Evolutionary conservation across 35 echinoderm and acorn worm genomes (phyloP).

Genomic region (Nesometra sesokonis): DNA sequence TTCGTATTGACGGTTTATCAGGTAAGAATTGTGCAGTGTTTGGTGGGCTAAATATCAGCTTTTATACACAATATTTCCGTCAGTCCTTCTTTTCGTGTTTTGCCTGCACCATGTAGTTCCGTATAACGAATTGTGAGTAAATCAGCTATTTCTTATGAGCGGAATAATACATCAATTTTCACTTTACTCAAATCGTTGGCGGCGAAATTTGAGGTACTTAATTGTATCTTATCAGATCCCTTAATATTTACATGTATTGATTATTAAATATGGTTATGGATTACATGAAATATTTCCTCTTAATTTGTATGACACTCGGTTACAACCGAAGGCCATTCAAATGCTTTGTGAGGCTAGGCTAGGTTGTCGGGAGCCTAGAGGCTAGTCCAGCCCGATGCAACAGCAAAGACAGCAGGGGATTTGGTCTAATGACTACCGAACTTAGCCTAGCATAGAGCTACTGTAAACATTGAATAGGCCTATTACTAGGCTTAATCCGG

Average conservation of each 20-base stretch:
- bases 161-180: slow-evolving; percentile 1
- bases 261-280: not conserved
- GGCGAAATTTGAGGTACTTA: not conserved
- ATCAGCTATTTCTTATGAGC: not conserved
- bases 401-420: too few relatives aligned
- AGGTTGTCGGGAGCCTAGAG: not conserved
- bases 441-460: too few relatives aligned
- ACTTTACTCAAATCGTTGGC: not conserved
- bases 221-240: not conserved
- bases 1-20: slow-evolving; percentile 4
- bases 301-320: not conserved
- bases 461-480: too few relatives aligned
- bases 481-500: too few relatives aligned
- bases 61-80: not conserved
- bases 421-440: too few relatives aligned
- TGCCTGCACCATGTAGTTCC: not conserved
- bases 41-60: not conserved
- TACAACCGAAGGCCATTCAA: not conserved
- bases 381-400: too few relatives aligned
- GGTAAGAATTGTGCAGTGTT: not conserved
- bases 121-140: not conserved
- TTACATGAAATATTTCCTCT: not conserved
- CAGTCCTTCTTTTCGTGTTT: not conserved
- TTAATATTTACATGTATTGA: not conserved
- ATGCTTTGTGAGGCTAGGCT: not conserved